A percentile compares a stretch with the other conserved stretches of the same genome.
Conservation (phyloP, 1,140 invertebrate genomes). For the Coptotermes formosanus region DNA sequence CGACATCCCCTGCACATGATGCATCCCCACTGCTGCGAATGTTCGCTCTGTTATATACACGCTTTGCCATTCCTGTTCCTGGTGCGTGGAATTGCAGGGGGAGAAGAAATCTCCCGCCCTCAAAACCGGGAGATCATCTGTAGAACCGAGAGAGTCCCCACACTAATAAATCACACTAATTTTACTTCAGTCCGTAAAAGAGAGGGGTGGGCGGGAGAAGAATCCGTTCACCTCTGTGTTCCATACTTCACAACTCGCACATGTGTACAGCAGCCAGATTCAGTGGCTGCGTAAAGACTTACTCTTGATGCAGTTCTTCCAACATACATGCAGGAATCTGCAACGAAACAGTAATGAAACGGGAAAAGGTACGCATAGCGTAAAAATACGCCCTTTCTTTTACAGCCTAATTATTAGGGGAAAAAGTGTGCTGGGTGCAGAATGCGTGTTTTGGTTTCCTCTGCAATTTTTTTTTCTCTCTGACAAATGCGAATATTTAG, state of each 20-base stretch:
- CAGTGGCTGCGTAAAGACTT: not conserved
- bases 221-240: not conserved
- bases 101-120: not conserved
- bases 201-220: not conserved
- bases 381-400: no score
- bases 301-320: not conserved
- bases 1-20: not conserved
- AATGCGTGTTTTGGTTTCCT: no score
- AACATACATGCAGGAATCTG: not conserved
- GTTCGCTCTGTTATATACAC: not conserved
- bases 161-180: conserved; percentile 1
- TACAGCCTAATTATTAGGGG: no score
- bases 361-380: no score
- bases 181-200: conserved; percentile 12
- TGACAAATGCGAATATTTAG: no score
- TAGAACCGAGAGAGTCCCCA: not conserved
- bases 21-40: not conserved
- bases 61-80: not conserved
- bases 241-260: not conserved
- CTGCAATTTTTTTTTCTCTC: no score
- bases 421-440: no score
- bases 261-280: not conserved
- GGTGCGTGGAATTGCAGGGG: not conserved
- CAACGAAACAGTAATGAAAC: no score
- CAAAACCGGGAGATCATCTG: not conserved